Conservation (phyloP, 2,888 invertebrate genomes). For the Tridacna gigas region DNA sequence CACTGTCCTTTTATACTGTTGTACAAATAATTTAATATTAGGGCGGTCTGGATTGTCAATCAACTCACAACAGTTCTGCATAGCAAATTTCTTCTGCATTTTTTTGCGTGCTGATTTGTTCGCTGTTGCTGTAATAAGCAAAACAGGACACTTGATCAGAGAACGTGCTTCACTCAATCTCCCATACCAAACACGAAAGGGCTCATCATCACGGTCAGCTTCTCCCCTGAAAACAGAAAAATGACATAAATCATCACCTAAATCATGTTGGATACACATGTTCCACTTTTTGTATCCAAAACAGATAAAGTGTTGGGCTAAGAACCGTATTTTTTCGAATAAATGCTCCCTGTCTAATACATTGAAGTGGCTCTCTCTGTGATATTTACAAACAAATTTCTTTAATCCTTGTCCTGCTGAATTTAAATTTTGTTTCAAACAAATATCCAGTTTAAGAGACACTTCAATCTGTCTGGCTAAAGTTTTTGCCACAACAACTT, state of each 20-base stretch:
- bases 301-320: no score
- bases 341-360: no score
- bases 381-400: no score
- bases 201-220: constrained; percentile 19
- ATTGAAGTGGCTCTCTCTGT: no score
- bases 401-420: not conserved
- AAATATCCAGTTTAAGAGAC: constrained; percentile 3
- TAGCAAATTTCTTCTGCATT: constrained; percentile 27
- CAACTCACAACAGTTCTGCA: constrained; percentile 30
- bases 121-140: constrained; percentile 54
- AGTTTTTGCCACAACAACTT: not conserved
- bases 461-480: not conserved
- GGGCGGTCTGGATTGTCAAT: constrained; percentile 34
- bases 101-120: constrained; percentile 23
- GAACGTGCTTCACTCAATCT: constrained; percentile 47
- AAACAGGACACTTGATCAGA: constrained; percentile 33
- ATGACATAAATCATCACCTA: no score
- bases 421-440: constrained; percentile 12
- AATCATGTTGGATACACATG: no score
- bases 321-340: no score
- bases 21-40: constrained; percentile 43
- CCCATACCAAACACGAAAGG: constrained; percentile 56
- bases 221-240: constrained; percentile 40
- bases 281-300: no score
- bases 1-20: constrained; percentile 26